These are phyloP conservation scores for Trypoxylus dichotomus DNA, from an alignment of 1,140 invertebrate genomes.

Conservation along the genomic window DNA sequence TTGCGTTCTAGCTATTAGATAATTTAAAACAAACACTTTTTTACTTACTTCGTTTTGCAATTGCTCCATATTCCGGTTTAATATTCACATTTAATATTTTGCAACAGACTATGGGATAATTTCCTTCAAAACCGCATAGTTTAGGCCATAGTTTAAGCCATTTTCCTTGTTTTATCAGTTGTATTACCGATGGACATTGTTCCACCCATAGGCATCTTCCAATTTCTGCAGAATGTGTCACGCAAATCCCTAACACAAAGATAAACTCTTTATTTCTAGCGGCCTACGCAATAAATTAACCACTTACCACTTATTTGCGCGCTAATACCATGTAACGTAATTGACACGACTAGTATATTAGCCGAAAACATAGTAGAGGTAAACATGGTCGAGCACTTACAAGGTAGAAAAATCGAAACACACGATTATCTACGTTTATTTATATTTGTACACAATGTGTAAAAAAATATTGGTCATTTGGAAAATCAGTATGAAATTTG, in stretches of 20 bases:
- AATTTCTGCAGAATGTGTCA: not conserved
- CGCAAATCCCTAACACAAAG: not conserved
- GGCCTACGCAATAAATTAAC: not conserved
- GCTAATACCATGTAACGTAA: not conserved
- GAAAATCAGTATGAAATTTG: too few relatives aligned
- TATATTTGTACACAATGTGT: not conserved
- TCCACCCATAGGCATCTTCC: not conserved
- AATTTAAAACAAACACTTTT: not conserved
- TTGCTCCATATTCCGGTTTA: not conserved
- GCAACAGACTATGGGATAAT: not conserved
- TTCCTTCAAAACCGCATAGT: not conserved
- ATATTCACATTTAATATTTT: too few relatives aligned
- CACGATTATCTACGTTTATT: not conserved
- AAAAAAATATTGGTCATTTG: too few relatives aligned
- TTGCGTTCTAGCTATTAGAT: too few relatives aligned
- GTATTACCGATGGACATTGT: not conserved
- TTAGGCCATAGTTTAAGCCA: too few relatives aligned
- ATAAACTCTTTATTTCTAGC: not conserved
- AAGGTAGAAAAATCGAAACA: not conserved
- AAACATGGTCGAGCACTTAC: not conserved
- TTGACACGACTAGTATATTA: not conserved
- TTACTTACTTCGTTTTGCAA: conserved; percentile 1
- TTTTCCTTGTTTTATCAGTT: not conserved
- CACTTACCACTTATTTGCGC: not conserved
- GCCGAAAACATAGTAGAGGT: not conserved